Percentiles rank a stretch among this genome's conserved stretches.
phyloP scores from a whole-genome alignment of 2,797 vertebrate species.

The Galagoides demidoff region DNA sequence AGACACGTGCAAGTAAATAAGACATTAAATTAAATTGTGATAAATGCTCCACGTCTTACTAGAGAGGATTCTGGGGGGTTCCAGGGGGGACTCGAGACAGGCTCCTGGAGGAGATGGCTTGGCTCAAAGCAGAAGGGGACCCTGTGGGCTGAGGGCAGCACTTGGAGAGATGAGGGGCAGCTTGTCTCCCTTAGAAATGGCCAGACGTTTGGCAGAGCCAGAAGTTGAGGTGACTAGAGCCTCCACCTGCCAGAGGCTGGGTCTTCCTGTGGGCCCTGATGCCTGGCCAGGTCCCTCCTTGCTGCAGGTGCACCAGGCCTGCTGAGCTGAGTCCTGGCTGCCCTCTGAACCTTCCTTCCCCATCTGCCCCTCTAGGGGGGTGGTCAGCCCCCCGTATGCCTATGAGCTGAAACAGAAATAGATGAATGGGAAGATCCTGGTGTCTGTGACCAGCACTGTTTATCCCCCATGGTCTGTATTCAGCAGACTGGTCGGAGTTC shows the following conservation, averaged over 20 bases:
- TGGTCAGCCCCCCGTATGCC: fast-evolving
- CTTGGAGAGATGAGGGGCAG: not conserved
- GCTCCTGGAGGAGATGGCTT: not conserved
- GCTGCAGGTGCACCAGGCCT: not conserved
- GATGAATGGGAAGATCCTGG: fast-evolving
- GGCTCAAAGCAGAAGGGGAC: not conserved
- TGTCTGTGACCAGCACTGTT: not conserved
- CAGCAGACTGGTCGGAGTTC: not conserved
- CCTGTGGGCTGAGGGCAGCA: not conserved
- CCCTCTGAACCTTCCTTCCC: not conserved
- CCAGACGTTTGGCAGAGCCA: not conserved
- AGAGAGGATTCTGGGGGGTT: not conserved
- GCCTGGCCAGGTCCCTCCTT: no score
- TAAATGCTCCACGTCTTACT: not conserved
- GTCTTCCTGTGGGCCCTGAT: not conserved
- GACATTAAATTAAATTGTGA: not conserved
- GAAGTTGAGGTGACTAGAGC: not conserved
- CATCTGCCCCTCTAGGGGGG: not conserved
- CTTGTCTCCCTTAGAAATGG: not conserved
- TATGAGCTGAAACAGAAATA: fast-evolving
- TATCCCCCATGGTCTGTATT: not conserved
- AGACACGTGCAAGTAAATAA: not conserved
- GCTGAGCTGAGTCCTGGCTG: fast-evolving
- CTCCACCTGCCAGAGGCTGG: not conserved
- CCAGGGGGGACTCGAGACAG: not conserved